Evolutionary conservation across 2,113 vertebrate species (phyloP).

Genomic region (Gobiocypris rarus): DNA sequence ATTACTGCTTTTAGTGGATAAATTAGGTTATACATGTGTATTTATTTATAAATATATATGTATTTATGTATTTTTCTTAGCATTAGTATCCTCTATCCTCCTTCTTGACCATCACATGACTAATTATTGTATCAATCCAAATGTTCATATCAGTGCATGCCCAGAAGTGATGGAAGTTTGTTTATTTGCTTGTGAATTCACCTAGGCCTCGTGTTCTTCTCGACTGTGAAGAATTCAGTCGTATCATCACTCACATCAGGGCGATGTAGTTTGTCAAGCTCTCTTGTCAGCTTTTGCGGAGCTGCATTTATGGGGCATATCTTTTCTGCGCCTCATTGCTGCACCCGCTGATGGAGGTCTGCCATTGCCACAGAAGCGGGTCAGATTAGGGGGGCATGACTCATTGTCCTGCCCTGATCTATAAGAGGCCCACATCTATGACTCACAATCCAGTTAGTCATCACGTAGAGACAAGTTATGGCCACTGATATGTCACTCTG

Average conservation of each 20-base stretch:
- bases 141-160: background rate
- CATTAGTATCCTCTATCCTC: too few relatives aligned
- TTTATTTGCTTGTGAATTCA: slow-evolving; percentile 37
- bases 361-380: slow-evolving; percentile 38
- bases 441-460: slow-evolving; percentile 27
- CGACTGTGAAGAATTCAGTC: slow-evolving; percentile 14
- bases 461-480: slow-evolving; percentile 1
- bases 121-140: background rate
- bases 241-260: slow-evolving; percentile 51
- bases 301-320: slow-evolving; percentile 44
- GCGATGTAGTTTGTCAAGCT: slow-evolving; percentile 16
- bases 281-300: background rate
- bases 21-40: slow-evolving; percentile 49
- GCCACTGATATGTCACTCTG: slow-evolving; percentile 8
- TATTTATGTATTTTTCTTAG: too few relatives aligned
- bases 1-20: slow-evolving; percentile 43
- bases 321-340: slow-evolving; percentile 39
- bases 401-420: slow-evolving; percentile 46
- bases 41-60: too few relatives aligned
- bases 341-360: slow-evolving; percentile 42
- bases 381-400: slow-evolving; percentile 39
- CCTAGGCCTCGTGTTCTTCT: slow-evolving; percentile 5
- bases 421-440: slow-evolving; percentile 40
- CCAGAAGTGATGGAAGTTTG: slow-evolving; percentile 7
- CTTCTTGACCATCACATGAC: background rate